A percentile compares a stretch with the other conserved stretches of the same genome.
phyloP scores from a whole-genome alignment of 2,113 vertebrate species.

The Nasalis larvatus region DNA sequence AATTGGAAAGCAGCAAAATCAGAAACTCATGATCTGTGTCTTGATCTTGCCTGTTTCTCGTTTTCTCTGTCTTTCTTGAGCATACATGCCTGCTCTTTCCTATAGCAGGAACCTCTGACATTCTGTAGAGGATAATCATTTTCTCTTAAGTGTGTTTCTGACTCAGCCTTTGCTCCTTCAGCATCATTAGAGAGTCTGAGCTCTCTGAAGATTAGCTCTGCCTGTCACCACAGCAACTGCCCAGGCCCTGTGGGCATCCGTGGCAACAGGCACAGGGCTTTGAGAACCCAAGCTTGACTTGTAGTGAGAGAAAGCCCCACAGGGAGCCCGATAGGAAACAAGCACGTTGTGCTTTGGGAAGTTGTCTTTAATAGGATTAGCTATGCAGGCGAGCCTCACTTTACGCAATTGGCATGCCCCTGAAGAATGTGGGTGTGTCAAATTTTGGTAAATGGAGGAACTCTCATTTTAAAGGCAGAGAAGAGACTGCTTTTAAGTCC shows the following conservation, averaged over 20 bases:
- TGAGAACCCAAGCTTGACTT: slow-evolving; percentile 43
- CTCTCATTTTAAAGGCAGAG: slow-evolving; percentile 41
- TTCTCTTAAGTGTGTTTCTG: slow-evolving; percentile 66
- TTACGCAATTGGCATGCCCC: neutral
- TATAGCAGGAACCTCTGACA: slow-evolving; percentile 51
- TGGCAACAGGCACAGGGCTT: slow-evolving; percentile 46
- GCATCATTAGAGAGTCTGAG: slow-evolving; percentile 49
- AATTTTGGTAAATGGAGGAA: slow-evolving; percentile 29
- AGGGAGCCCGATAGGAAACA: slow-evolving; percentile 50
- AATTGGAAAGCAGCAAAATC: neutral
- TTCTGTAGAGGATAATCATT: slow-evolving; percentile 62
- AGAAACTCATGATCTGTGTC: neutral
- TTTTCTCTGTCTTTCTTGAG: neutral
- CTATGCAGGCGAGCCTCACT: neutral
- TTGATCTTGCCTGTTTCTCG: slow-evolving; percentile 8
- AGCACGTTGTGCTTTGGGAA: neutral
- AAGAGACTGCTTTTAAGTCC: slow-evolving; percentile 22
- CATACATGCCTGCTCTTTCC: slow-evolving; percentile 1
- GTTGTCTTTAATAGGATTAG: slow-evolving; percentile 58
- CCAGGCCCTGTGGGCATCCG: slow-evolving; percentile 46
- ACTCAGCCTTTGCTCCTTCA: slow-evolving; percentile 65
- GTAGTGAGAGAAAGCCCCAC: neutral
- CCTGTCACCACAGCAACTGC: slow-evolving; percentile 76
- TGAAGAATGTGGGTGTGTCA: neutral
- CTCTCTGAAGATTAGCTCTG: slow-evolving; percentile 65